Evolutionary conservation across 2,113 vertebrate genomes (phyloP).

Genomic region (Caracal caracal): DNA sequence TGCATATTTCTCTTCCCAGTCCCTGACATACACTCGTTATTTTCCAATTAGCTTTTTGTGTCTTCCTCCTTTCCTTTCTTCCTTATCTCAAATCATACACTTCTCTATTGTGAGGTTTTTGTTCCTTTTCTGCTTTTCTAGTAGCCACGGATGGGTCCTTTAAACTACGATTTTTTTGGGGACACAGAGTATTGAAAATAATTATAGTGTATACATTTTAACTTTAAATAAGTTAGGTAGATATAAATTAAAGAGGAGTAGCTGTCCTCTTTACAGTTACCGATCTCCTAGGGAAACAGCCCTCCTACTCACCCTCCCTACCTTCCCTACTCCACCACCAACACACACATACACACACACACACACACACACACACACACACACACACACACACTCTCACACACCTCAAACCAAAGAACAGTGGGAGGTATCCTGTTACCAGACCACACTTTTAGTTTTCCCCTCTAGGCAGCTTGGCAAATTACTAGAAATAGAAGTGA

Average conservation of each 20-base stretch:
- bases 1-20: neutral
- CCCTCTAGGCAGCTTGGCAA: constrained; percentile 45
- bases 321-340: neutral
- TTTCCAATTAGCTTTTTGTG: neutral
- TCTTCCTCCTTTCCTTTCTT: neutral
- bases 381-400: neutral
- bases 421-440: neutral
- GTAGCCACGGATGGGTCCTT: neutral
- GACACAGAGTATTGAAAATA: neutral
- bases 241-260: neutral
- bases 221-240: neutral
- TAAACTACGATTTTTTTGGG: neutral
- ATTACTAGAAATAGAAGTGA: constrained; percentile 43
- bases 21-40: neutral
- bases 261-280: neutral
- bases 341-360: neutral
- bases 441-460: neutral
- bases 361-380: neutral
- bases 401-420: neutral
- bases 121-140: neutral
- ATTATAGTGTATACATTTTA: neutral
- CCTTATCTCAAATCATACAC: neutral
- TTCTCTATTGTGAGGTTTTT: neutral
- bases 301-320: neutral
- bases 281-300: neutral